Conservation (phyloP, 2,113 vertebrate species). For the Gadus macrocephalus region DNA sequence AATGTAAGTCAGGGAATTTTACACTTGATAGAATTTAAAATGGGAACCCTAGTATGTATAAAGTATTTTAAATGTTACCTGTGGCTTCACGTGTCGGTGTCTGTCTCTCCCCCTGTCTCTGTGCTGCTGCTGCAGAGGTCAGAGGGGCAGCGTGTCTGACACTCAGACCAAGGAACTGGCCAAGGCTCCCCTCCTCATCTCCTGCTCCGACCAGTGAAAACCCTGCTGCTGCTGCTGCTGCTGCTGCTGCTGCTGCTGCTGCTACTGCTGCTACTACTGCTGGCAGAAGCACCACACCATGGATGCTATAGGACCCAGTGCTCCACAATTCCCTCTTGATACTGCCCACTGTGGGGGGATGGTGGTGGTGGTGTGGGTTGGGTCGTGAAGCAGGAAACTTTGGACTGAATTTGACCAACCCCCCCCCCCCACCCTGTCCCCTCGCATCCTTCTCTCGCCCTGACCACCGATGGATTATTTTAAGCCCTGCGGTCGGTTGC, state of each 20-base stretch:
- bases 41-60: no score
- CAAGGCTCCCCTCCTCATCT: conserved; percentile 94
- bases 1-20: no score
- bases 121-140: conserved; percentile 81
- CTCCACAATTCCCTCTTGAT: conserved; percentile 71
- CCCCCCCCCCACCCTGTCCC: conserved; percentile 36
- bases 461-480: conserved; percentile 73
- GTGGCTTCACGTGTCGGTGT: neutral
- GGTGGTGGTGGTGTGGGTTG: conserved; percentile 9
- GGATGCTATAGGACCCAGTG: conserved; percentile 52
- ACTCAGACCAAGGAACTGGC: conserved; percentile 93
- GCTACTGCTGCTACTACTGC: neutral
- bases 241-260: conserved; percentile 53
- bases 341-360: conserved; percentile 43
- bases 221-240: conserved; percentile 3
- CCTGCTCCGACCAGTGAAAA: conserved; percentile 97
- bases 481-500: conserved; percentile 34
- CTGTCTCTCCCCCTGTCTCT: neutral
- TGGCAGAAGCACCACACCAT: conserved; percentile 30
- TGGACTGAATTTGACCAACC: conserved; percentile 35
- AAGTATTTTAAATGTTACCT: neutral
- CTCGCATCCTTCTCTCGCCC: conserved; percentile 36
- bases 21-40: no score
- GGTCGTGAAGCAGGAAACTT: conserved; percentile 57
- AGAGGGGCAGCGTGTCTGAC: conserved; percentile 79